Evolutionary conservation across 1,140 invertebrate genomes (phyloP).

Genomic region (Dysdera silvatica): DNA sequence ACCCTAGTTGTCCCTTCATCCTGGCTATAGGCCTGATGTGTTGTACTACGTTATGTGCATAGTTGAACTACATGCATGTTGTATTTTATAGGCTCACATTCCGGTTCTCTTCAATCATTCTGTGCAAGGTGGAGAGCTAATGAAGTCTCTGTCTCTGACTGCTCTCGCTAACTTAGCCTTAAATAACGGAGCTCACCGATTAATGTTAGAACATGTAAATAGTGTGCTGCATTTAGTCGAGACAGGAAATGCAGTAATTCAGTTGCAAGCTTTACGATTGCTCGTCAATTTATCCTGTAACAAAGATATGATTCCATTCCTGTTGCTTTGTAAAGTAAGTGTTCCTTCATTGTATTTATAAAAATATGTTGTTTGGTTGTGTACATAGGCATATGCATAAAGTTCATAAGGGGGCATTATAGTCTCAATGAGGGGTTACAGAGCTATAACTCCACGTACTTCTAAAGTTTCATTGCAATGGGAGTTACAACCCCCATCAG

Average conservation of each 20-base stretch:
- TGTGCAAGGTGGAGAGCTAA: slow-evolving; percentile 33
- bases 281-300: slow-evolving; percentile 60
- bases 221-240: slow-evolving; percentile 40
- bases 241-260: slow-evolving; percentile 37
- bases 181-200: slow-evolving; percentile 12
- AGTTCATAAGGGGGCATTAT: no score
- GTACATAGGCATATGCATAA: no score
- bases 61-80: background rate
- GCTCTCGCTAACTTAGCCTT: slow-evolving; percentile 50
- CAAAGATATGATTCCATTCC: slow-evolving; percentile 53
- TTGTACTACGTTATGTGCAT: background rate
- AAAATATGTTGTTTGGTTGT: slow-evolving; percentile 30
- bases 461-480: no score
- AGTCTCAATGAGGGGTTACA: no score
- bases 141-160: slow-evolving; percentile 39
- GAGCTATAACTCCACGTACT: no score
- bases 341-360: background rate
- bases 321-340: slow-evolving; percentile 56
- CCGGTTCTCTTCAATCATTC: slow-evolving; percentile 44
- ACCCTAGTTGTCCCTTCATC: no score
- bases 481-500: no score
- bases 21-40: no score
- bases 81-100: slow-evolving; percentile 42
- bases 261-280: slow-evolving; percentile 53
- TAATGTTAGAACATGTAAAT: slow-evolving; percentile 16